These are phyloP conservation scores for Centropus bengalensis DNA, from an alignment of 2,113 vertebrate species.

Conservation along the genomic window DNA sequence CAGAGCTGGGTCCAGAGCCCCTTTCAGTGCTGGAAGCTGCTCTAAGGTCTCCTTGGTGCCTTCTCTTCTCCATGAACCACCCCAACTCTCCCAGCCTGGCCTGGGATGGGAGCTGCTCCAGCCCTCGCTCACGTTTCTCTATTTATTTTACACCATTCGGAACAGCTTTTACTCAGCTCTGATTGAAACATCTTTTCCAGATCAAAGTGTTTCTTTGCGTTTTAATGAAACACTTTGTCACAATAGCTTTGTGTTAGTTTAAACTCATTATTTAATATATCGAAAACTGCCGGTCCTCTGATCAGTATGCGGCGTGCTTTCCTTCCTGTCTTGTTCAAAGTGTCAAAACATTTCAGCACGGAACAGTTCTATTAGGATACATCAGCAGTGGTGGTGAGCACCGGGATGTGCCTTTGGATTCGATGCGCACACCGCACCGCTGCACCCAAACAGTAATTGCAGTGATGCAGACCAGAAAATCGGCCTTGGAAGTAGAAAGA, in stretches of 20 bases:
- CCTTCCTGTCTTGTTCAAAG: neutral
- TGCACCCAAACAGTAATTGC: neutral
- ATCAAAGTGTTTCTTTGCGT: constrained; percentile 33
- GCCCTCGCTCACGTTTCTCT: neutral
- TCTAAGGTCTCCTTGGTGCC: no score
- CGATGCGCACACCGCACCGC: neutral
- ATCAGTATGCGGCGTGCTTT: constrained; percentile 5
- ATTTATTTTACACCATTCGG: constrained; percentile 3
- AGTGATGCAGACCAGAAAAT: neutral
- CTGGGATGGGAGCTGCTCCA: no score
- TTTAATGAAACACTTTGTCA: constrained; percentile 52
- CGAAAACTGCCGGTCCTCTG: constrained; percentile 6
- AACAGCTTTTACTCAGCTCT: neutral
- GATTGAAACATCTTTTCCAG: constrained; percentile 31
- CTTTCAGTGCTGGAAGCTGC: no score
- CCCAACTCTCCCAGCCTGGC: no score
- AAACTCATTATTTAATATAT: constrained; percentile 23
- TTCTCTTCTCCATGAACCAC: no score
- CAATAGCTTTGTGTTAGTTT: neutral
- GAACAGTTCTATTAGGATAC: neutral
- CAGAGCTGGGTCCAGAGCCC: no score
- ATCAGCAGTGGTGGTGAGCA: neutral
- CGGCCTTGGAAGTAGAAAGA: neutral
- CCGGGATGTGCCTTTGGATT: neutral
- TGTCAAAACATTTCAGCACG: constrained; percentile 32